Evolutionary conservation across 2,888 invertebrate genomes (phyloP).

Genomic region (Hemaris fuciformis): DNA sequence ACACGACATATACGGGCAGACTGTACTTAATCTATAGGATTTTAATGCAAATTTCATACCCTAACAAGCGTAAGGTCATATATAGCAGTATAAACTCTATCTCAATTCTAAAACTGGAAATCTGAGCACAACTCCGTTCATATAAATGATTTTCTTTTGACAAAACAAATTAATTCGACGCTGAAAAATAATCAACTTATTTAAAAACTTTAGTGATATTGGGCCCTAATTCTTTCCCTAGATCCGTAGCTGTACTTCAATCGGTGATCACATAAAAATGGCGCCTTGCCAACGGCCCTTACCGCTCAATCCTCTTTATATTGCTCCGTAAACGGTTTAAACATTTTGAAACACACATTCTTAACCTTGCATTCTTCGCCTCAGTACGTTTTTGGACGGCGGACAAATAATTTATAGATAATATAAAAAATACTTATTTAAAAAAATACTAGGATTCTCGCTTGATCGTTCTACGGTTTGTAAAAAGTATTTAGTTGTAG

Average conservation of each 20-base stretch:
- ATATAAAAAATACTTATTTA: conserved; percentile 52
- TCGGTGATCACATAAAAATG: conserved; percentile 27
- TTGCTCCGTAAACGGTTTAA: conserved; percentile 22
- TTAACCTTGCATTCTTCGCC: background rate
- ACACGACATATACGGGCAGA: no score
- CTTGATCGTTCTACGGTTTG: conserved; percentile 73
- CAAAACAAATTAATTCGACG: no score
- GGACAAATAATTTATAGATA: conserved; percentile 54
- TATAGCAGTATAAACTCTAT: no score
- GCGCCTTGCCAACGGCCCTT: conserved; percentile 19
- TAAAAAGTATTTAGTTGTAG: conserved; percentile 81
- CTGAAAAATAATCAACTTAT: no score
- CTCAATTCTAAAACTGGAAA: no score
- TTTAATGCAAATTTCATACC: no score
- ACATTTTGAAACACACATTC: conserved; percentile 32
- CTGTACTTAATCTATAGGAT: no score
- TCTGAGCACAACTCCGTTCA: no score
- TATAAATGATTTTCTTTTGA: no score
- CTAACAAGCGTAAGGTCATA: no score
- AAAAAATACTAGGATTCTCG: conserved; percentile 70
- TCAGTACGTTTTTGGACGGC: conserved; percentile 44
- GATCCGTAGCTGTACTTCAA: conserved; percentile 7
- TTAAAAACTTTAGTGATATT: no score
- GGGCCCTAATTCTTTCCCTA: conserved; percentile 5
- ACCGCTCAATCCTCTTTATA: conserved; percentile 19